phyloP scores from a whole-genome alignment of 1,140 invertebrate species.

The Anastrepha ludens region DNA sequence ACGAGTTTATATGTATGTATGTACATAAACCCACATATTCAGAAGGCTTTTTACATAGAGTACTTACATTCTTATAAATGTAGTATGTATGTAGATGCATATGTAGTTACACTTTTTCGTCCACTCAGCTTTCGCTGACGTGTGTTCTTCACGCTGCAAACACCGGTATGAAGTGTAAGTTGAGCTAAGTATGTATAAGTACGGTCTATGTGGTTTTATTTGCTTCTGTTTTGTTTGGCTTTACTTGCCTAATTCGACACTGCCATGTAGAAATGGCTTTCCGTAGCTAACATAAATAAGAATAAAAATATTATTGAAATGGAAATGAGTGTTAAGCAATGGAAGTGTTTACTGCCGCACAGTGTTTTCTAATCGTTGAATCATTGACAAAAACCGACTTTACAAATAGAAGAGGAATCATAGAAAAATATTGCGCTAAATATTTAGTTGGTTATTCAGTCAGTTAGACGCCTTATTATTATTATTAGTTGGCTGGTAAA shows the following conservation, averaged over 20 bases:
- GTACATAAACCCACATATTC: not conserved
- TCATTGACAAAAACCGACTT: too few relatives aligned
- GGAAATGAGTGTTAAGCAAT: not conserved
- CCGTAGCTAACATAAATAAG: not conserved
- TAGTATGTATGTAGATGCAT: not conserved
- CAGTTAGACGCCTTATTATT: too few relatives aligned
- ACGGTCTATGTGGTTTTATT: constrained; percentile 2
- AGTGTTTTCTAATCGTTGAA: too few relatives aligned
- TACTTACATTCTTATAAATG: not conserved
- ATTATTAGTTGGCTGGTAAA: too few relatives aligned
- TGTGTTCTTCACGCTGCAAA: not conserved
- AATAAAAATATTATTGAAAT: constrained; percentile 31
- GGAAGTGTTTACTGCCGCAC: not conserved
- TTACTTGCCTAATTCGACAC: constrained; percentile 33
- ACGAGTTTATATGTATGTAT: not conserved
- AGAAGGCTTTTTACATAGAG: not conserved
- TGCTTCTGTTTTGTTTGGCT: not conserved
- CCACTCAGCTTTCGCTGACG: constrained; percentile 29
- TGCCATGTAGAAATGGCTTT: constrained; percentile 10
- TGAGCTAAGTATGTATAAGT: not conserved
- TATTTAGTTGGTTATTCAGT: too few relatives aligned
- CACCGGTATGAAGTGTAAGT: not conserved
- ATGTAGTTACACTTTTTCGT: not conserved
- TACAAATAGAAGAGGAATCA: too few relatives aligned
- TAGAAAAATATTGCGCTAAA: too few relatives aligned